Evolutionary conservation across 2,888 invertebrate species (phyloP).

Genomic region (Copidosoma aretas): DNA sequence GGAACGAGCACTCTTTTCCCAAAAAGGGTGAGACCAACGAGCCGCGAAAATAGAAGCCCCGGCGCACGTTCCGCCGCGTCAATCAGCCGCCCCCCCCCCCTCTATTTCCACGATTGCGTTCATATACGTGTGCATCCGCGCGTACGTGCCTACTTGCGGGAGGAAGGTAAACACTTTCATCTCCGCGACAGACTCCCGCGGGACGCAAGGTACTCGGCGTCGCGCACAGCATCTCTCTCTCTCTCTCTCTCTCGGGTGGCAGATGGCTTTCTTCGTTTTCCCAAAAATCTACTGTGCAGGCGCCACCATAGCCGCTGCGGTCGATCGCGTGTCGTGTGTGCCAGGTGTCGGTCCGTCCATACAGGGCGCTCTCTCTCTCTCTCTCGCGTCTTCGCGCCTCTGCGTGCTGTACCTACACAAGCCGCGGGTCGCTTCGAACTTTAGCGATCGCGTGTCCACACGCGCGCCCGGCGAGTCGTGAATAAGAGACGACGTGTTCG

Average conservation of each 20-base stretch:
- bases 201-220: neutral
- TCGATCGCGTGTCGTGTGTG: neutral
- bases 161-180: neutral
- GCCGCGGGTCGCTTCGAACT: too few relatives aligned
- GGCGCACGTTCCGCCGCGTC: too few relatives aligned
- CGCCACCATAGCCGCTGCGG: too few relatives aligned
- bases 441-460: neutral
- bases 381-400: neutral
- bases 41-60: too few relatives aligned
- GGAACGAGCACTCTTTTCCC: too few relatives aligned
- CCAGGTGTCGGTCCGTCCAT: too few relatives aligned
- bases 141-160: too few relatives aligned
- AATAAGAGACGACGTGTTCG: neutral
- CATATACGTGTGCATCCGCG: too few relatives aligned
- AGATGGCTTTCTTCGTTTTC: neutral
- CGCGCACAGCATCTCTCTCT: neutral
- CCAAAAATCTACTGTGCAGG: too few relatives aligned
- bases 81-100: too few relatives aligned
- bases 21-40: too few relatives aligned
- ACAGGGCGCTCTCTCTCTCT: neutral
- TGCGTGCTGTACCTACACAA: neutral
- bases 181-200: neutral
- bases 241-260: conserved; percentile 2
- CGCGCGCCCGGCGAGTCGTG: neutral
- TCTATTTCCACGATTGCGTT: too few relatives aligned